Evolutionary conservation across 2,113 vertebrate species (phyloP).

Genomic region (Equus quagga): DNA sequence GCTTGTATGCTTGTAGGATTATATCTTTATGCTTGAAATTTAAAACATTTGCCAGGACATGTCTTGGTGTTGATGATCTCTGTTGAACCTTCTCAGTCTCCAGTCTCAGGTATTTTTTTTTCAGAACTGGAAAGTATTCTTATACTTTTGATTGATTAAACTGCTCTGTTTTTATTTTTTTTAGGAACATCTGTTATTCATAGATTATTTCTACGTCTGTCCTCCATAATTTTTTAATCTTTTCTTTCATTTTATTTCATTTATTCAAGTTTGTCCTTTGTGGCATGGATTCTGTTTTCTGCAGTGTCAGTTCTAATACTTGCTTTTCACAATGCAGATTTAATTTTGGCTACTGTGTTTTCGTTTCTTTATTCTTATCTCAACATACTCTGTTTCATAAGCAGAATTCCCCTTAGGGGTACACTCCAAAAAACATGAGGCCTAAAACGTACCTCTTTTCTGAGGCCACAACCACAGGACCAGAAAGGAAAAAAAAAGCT

Average conservation of each 20-base stretch:
- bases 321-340: slow-evolving; percentile 77
- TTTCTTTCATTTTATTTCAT: slow-evolving; percentile 72
- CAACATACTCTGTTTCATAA: slow-evolving; percentile 79
- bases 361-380: slow-evolving; percentile 79
- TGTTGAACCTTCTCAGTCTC: slow-evolving; percentile 84
- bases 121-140: slow-evolving; percentile 82
- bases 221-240: slow-evolving; percentile 79
- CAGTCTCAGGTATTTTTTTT: slow-evolving; percentile 84
- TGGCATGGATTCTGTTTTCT: slow-evolving; percentile 80
- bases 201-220: slow-evolving; percentile 81
- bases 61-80: slow-evolving; percentile 85
- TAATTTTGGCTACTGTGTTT: slow-evolving; percentile 82
- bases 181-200: slow-evolving; percentile 80
- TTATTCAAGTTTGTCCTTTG: slow-evolving; percentile 79
- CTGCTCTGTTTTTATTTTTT: slow-evolving; percentile 68
- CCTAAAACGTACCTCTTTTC: slow-evolving; percentile 65
- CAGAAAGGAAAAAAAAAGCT: slow-evolving; percentile 53
- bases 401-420: slow-evolving; percentile 68
- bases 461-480: slow-evolving; percentile 70
- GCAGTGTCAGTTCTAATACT: slow-evolving; percentile 77
- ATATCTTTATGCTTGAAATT: slow-evolving; percentile 85
- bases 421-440: slow-evolving; percentile 71
- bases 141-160: slow-evolving; percentile 81
- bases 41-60: slow-evolving; percentile 84
- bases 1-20: slow-evolving; percentile 84